Conservation (phyloP, 2,888 invertebrate species). For the Agrochola circellaris region DNA sequence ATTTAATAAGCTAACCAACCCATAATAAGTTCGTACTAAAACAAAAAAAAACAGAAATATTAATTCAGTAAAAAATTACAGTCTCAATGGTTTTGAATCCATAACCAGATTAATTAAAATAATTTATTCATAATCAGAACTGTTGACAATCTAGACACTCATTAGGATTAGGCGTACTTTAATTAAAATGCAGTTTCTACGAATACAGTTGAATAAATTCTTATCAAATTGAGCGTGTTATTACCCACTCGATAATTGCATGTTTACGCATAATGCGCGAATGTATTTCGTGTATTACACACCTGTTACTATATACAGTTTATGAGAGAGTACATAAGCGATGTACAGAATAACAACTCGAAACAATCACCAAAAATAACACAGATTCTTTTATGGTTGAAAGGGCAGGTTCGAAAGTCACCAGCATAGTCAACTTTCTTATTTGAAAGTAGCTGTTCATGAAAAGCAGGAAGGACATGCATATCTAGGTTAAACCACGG, state of each 20-base stretch:
- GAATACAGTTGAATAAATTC: conserved; percentile 60
- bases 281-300: conserved; percentile 55
- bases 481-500: no score
- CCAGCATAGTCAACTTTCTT: neutral
- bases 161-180: conserved; percentile 15
- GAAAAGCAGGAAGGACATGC: neutral
- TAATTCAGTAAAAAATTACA: no score
- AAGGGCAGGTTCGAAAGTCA: no score
- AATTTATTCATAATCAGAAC: neutral
- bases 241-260: conserved; percentile 63
- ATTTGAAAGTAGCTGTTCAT: neutral
- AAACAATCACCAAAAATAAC: neutral
- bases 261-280: conserved; percentile 59
- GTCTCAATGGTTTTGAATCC: no score
- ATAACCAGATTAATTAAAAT: no score
- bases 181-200: conserved; percentile 49
- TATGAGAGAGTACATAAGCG: neutral
- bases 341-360: conserved; percentile 16
- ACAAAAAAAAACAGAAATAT: no score
- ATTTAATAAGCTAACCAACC: neutral
- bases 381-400: neutral
- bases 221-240: conserved; percentile 70
- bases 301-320: conserved; percentile 45
- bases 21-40: neutral
- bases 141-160: neutral